phyloP scores from a whole-genome alignment of 2,888 invertebrate genomes.

The Aradus depressus region DNA sequence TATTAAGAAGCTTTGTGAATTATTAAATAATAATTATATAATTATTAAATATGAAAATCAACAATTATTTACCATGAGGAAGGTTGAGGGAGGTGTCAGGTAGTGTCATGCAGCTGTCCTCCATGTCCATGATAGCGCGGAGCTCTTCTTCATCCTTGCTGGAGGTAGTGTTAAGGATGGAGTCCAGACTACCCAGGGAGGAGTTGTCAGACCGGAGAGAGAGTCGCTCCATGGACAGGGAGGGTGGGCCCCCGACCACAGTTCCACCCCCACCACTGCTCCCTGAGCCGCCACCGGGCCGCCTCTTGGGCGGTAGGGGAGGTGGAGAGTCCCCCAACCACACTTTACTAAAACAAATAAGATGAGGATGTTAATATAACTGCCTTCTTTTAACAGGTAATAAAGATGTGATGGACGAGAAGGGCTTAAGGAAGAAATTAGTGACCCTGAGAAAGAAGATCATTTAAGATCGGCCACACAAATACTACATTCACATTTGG shows the following conservation, averaged over 20 bases:
- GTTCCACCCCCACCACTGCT: too few species aligned
- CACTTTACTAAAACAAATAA: constrained; percentile 23
- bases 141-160: constrained; percentile 63
- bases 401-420: too few species aligned
- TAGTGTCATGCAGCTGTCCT: constrained; percentile 24
- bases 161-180: constrained; percentile 76
- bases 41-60: too few species aligned
- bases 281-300: constrained; percentile 10
- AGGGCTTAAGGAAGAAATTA: too few species aligned
- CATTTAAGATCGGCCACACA: too few species aligned
- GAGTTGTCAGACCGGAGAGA: constrained; percentile 59
- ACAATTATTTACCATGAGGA: too few species aligned
- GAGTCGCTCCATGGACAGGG: constrained; percentile 30
- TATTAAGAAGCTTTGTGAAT: too few species aligned
- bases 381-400: neutral
- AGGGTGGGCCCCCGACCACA: constrained; percentile 13
- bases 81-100: constrained; percentile 17
- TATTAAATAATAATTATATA: too few species aligned
- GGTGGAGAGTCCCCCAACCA: constrained; percentile 39
- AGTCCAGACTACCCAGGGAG: constrained; percentile 68
- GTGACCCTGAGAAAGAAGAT: too few species aligned
- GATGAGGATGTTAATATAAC: neutral
- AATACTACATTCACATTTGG: too few species aligned
- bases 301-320: constrained; percentile 49
- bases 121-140: constrained; percentile 41